Base-by-base conservation (phyloP, 2,797 vertebrate species). In the Darevskia nairensis region DNA sequence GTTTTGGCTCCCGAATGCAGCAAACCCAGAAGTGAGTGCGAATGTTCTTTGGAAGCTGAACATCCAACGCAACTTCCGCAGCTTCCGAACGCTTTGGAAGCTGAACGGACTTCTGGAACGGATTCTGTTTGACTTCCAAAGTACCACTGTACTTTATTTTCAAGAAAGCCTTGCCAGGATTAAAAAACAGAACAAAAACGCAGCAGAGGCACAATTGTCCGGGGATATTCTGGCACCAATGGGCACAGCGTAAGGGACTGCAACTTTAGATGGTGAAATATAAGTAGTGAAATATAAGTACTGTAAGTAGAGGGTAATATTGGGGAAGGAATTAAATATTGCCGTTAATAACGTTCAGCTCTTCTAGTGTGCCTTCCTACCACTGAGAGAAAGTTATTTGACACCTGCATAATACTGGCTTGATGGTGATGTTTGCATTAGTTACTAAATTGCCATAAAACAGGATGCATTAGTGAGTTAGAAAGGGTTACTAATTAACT, bases 401-500 rank as follows among this genome's bases (percentile, higher is more conserved):
- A 3, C 69, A 27, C 6, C 8, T 61, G 8, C 46, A 46, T 74
- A 87, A 35, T 85, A 17, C 1, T 74, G 66, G 46, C 29, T 74
- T 19, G 1, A 19, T 88, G 76, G 15, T 1, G 55, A 32, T 46
- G 11, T 86, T 89, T 87, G 8, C 44, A 2, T 84, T 88, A 61
- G 69, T 82, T 71, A 32, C 89, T 89, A 77, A 83, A 19, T 39
- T 82, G 85, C 44, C 27, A 25, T 44, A 59, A 11, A 80, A 8
- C 59, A 80, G 75, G 81, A 89, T 83, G 23, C 44, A 66, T 8
- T 74, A 13, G 68, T 50, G 39, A 80, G 23, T 75, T 80, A 74
- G 50, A 46, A 80, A 79, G 39, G 29, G 35, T 74, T 89, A 79
- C 46, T 80, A 64, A 64, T 89, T 83, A 87, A 78, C 0, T 0